These are phyloP conservation scores for Philereme vetulata DNA, from an alignment of 2,888 invertebrate species.

Conservation along the genomic window DNA sequence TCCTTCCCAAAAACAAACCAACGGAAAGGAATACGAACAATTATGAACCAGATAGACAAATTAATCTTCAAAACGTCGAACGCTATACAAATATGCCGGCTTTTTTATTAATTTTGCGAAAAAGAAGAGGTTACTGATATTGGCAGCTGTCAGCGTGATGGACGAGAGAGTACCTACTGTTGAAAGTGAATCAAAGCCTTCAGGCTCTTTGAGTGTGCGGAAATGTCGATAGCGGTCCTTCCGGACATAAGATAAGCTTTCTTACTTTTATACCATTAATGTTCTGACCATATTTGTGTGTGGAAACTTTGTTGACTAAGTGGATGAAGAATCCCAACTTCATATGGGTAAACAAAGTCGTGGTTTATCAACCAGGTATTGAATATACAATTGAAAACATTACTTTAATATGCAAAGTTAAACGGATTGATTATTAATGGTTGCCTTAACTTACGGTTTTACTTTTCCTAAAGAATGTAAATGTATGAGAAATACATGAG, in stretches of 20 bases:
- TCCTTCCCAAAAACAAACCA: no score
- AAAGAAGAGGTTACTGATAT: conserved; percentile 67
- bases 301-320: no score
- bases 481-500: no score
- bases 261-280: neutral
- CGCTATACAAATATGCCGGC: conserved; percentile 31
- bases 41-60: conserved; percentile 5
- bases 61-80: conserved; percentile 37
- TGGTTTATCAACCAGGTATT: no score
- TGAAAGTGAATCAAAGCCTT: conserved; percentile 42
- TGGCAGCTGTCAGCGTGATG: conserved; percentile 71
- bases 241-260: neutral
- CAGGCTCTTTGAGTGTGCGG: conserved; percentile 22
- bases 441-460: no score
- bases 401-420: no score
- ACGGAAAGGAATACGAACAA: neutral
- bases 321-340: no score
- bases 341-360: no score
- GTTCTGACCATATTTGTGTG: no score
- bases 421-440: no score
- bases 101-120: conserved; percentile 53
- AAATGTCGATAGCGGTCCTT: conserved; percentile 3
- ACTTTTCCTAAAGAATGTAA: no score
- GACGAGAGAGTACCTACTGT: conserved; percentile 45
- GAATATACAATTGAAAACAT: no score